Evolutionary conservation across 2,888 invertebrate species (phyloP), one percentile per base, ranked within the genome.

Genomic region (Hermodice carunculata): DNA sequence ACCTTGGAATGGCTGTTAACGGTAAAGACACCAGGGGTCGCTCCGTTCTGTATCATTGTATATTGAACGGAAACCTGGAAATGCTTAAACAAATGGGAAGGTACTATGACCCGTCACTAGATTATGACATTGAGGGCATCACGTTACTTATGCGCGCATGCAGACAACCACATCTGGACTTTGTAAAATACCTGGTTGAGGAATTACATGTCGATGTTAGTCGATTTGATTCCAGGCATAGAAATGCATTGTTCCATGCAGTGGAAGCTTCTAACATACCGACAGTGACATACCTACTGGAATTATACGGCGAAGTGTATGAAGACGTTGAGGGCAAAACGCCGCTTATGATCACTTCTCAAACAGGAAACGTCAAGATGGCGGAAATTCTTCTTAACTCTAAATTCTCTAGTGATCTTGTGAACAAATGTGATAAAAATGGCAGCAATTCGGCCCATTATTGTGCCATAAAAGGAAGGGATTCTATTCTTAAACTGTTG

Each of bases 241-340:
- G 69, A 17, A 49, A 42, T 32, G 74, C 75, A 28, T 49, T 75
- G 17, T 72, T 73, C 61, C 64, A 72, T 53, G 71, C 74, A 11
- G 64, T 68, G 3, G 70, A 73, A 53, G 32, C 64, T n/a, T 64
- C 64, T 29, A 66, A 68, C 37, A n/a, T 66, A 5, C 46, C 46
- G 3, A 61, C 61, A 4, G 66, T 68, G 11, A 56, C 42, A 3
- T 68, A 66, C 44, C 52, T 75, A 11, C 52, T 75, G 34, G 56
- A 66, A 4, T 57, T 59, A 24, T 57, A 49, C 11, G 54, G 48
- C 17, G 29, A 28, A 11, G 28, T 66, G n/a, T 53, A 61, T 2
- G 28, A 51, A n/a, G 73, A 73, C 61, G 28, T 44, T 31, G 56
- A 56, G 19, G 73, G 68, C 17, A 40, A 52, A 14, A 59, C 67